These are phyloP conservation scores for Brachypalpus laphriformis DNA, from an alignment of 2,888 invertebrate genomes.

Conservation along the genomic window DNA sequence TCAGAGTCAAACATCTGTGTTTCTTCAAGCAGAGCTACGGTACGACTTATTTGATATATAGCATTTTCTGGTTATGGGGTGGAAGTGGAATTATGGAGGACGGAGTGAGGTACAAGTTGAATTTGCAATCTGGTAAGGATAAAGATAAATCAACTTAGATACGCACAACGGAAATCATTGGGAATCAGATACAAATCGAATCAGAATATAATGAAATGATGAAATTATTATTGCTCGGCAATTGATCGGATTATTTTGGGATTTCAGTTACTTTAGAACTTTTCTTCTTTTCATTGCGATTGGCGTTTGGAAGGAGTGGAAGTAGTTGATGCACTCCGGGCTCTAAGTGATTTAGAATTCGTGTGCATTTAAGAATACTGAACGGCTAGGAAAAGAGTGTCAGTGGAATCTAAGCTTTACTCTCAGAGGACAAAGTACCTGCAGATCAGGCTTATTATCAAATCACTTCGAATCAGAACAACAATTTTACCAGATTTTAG, in stretches of 20 bases:
- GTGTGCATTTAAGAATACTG: too few relatives aligned
- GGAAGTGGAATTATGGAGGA: constrained; percentile 7
- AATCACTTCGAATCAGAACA: too few relatives aligned
- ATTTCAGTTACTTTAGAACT: not conserved
- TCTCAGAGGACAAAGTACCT: too few relatives aligned
- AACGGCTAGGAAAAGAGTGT: too few relatives aligned
- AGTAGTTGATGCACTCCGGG: too few relatives aligned
- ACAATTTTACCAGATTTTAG: too few relatives aligned
- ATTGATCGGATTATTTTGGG: constrained; percentile 46
- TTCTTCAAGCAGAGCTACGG: not conserved
- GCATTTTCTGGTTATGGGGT: not conserved
- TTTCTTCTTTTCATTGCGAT: not conserved
- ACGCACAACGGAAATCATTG: constrained; percentile 15
- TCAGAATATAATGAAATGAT: constrained; percentile 58
- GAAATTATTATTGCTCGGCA: constrained; percentile 51
- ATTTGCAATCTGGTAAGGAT: constrained; percentile 46
- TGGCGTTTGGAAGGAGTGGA: not conserved
- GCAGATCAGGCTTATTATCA: too few relatives aligned
- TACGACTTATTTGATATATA: constrained; percentile 26
- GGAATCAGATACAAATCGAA: constrained; percentile 50
- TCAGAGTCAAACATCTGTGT: constrained; percentile 28
- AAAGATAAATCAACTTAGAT: constrained; percentile 31
- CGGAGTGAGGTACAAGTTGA: not conserved
- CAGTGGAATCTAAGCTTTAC: too few relatives aligned
- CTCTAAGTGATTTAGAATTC: too few relatives aligned